Conservation (phyloP, 2,888 invertebrate species). For the Ormyrus nitidulus region DNA sequence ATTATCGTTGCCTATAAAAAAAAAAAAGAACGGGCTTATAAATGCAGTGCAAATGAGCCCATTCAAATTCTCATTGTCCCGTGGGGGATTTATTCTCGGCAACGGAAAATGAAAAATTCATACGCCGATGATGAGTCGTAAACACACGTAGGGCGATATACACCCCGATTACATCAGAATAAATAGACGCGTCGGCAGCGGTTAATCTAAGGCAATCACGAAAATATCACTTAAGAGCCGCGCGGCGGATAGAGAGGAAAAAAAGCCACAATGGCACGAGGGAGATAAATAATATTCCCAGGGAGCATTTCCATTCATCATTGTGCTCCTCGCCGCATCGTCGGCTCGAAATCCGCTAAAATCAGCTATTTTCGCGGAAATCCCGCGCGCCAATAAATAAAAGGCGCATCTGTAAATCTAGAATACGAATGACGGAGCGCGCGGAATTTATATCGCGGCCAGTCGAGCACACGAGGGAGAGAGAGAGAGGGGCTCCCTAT, state of each 20-base stretch:
- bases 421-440: constrained; percentile 20
- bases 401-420: constrained; percentile 9
- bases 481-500: not conserved
- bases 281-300: constrained; percentile 28
- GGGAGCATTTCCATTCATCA: constrained; percentile 14
- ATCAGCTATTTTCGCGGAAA: constrained; percentile 21
- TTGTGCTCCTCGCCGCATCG: not conserved
- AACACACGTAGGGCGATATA: not conserved
- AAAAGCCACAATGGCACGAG: constrained; percentile 20
- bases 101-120: constrained; percentile 16
- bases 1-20: too few species aligned
- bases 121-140: not conserved
- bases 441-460: constrained; percentile 33
- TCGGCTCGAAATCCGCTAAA: not conserved
- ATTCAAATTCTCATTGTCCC: too few species aligned
- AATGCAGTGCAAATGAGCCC: too few species aligned
- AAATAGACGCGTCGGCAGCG: not conserved
- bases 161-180: not conserved
- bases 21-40: too few species aligned
- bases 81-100: too few species aligned
- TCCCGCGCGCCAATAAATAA: constrained; percentile 32
- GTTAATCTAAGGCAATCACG: constrained; percentile 22
- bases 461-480: not conserved
- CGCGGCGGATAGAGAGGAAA: not conserved
- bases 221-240: constrained; percentile 16